Evolutionary conservation across 2,797 vertebrate genomes (phyloP).

Genomic region (Cuniculus paca): DNA sequence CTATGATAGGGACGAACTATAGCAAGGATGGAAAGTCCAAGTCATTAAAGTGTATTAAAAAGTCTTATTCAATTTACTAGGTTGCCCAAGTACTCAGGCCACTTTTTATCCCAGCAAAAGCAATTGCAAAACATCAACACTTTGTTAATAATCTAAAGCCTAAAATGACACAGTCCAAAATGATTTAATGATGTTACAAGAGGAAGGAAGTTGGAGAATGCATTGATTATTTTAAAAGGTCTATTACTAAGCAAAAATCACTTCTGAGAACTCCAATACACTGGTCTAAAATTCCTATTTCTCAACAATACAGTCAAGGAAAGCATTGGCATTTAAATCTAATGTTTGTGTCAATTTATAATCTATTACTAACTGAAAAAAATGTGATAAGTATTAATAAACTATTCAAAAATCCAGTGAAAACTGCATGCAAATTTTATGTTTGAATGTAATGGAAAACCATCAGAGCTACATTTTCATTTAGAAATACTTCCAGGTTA

Average conservation of each 20-base stretch:
- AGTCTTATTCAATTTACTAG: not conserved
- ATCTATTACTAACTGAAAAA: conserved; percentile 27
- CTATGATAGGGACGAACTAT: not conserved
- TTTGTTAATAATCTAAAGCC: not conserved
- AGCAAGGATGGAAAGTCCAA: not conserved
- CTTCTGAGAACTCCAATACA: conserved; percentile 29
- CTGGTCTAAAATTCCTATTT: conserved; percentile 25
- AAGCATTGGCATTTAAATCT: conserved; percentile 34
- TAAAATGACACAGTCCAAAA: not conserved
- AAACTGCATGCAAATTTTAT: conserved; percentile 33
- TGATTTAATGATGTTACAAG: conserved; percentile 30
- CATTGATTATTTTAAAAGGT: conserved; percentile 48
- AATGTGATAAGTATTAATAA: conserved; percentile 12
- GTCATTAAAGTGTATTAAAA: not conserved
- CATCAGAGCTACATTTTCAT: not conserved
- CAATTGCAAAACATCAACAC: not conserved
- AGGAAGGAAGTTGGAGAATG: not conserved
- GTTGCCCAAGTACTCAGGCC: not conserved
- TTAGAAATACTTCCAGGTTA: not conserved
- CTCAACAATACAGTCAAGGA: conserved; percentile 2
- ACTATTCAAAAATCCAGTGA: not conserved
- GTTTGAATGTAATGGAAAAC: conserved; percentile 12
- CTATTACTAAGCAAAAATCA: conserved; percentile 53
- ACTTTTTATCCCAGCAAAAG: not conserved
- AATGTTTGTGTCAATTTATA: not conserved